A percentile compares a stretch with the other conserved stretches of the same genome.
These are phyloP conservation scores for Peromyscus leucopus DNA, from an alignment of 2,113 vertebrate genomes.

Conservation along the genomic window DNA sequence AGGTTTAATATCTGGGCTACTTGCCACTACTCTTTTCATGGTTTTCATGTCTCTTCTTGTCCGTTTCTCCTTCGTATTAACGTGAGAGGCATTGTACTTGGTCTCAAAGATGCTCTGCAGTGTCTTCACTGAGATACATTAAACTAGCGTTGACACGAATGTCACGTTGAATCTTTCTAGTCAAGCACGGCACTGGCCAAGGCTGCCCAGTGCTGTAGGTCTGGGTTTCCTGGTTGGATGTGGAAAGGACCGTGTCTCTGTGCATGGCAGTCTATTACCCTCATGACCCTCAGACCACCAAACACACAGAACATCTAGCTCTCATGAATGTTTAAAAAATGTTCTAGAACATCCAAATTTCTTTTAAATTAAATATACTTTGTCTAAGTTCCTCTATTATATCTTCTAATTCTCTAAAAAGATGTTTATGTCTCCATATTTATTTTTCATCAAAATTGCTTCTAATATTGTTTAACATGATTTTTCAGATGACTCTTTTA, in stretches of 20 bases:
- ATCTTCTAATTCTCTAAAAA: constrained; percentile 6
- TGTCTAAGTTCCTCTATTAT: not conserved
- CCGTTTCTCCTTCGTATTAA: not conserved
- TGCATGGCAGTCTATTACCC: not conserved
- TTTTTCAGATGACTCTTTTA: constrained; percentile 19
- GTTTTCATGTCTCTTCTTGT: not conserved
- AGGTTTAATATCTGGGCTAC: not conserved
- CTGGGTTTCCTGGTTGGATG: not conserved
- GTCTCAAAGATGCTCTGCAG: not conserved
- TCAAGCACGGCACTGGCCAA: not conserved
- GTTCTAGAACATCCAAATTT: not conserved
- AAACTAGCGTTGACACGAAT: not conserved
- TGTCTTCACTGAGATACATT: not conserved
- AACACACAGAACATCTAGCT: not conserved
- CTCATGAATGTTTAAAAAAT: not conserved
- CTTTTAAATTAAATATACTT: not conserved
- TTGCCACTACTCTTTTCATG: not conserved
- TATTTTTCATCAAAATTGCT: constrained; percentile 39
- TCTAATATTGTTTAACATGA: not conserved
- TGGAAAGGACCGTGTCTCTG: not conserved
- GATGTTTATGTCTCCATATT: not conserved
- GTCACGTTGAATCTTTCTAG: not conserved
- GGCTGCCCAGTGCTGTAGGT: not conserved
- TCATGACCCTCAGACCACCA: not conserved
- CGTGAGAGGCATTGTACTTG: not conserved